Evolutionary conservation across 2,888 invertebrate genomes (phyloP), one percentile per base, ranked within the genome.

Genomic region (Rutpela maculata): DNA sequence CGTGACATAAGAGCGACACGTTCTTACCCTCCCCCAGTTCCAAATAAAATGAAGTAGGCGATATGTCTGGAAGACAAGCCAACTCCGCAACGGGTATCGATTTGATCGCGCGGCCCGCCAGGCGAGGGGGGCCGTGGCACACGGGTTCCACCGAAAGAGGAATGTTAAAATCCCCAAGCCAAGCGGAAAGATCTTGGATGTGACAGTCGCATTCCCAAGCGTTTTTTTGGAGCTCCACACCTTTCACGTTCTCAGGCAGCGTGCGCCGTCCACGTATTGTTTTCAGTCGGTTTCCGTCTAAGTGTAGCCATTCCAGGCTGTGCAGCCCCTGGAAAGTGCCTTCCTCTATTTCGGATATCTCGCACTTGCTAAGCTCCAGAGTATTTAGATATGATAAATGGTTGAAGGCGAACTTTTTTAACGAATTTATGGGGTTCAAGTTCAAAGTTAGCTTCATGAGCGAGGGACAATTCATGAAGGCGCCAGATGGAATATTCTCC

Each of bases 191-290:
- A 86, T 95, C 94, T 83, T 94, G 91, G 85, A 97, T 91, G 84
- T 94, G 93, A 89, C 97, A 98, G 89, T 97, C 96, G 90, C 97
- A 98, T 83, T 94, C 93, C 97, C 97, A 97, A 82, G 95, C 94
- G 91, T 97, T 97, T 88, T 94, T 95, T 88, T 97, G 95, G 84
- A 97, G 90, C 85, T 95, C 94, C n/a, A 87, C 83, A 35, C 82
- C 96, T 85, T 95, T 94, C 82, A 97, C 91, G 74, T 93, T 93
- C 82, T 94, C 93, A 17, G 96, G 95, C 71, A 96, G 91, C 83
- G 95, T 93, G 85, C 93, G 93, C 75, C 91, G 91, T 66, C 95
- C 95, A 86, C 93, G 92, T 84, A 96, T 93, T 86, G 93, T 93
- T 78, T 93, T 93, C 85, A 98, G 92, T 84, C 93, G 93, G 90